Percentiles rank a stretch among this genome's conserved stretches.
These are phyloP conservation scores for Sycobia sp. DNA, from an alignment of 1,140 invertebrate species.

Conservation along the genomic window DNA sequence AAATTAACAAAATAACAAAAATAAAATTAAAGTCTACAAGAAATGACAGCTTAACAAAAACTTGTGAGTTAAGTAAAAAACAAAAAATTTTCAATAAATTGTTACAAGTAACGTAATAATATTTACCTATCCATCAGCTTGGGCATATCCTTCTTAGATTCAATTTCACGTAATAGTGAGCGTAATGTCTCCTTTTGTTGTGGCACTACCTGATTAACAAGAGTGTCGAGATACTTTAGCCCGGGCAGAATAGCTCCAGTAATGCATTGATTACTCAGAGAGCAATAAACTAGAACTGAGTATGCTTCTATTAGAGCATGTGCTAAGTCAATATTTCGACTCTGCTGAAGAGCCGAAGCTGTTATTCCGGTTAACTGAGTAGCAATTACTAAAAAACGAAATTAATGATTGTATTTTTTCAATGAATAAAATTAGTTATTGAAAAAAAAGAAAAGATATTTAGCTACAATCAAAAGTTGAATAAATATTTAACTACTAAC, in stretches of 20 bases:
- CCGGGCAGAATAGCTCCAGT: slow-evolving; percentile 60
- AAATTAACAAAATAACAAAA: background rate
- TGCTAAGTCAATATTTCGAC: slow-evolving; percentile 65
- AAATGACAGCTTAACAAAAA: background rate
- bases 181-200: slow-evolving; percentile 61
- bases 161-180: slow-evolving; percentile 63
- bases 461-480: too few species aligned
- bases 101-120: background rate
- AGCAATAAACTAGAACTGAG: slow-evolving; percentile 69
- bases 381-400: slow-evolving; percentile 68
- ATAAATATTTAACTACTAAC: background rate
- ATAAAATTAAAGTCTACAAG: too few species aligned
- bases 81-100: background rate
- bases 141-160: slow-evolving; percentile 53
- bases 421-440: background rate
- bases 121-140: slow-evolving; percentile 57
- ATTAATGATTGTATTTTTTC: background rate
- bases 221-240: slow-evolving; percentile 61
- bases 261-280: slow-evolving; percentile 61
- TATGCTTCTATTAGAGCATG: slow-evolving; percentile 71
- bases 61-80: background rate
- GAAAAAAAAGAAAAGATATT: background rate
- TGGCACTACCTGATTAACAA: slow-evolving; percentile 60
- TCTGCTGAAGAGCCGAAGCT: slow-evolving; percentile 64
- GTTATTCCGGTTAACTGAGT: slow-evolving; percentile 68